phyloP scores from a whole-genome alignment of 2,888 invertebrate species.

The Eucera pruinosa region DNA sequence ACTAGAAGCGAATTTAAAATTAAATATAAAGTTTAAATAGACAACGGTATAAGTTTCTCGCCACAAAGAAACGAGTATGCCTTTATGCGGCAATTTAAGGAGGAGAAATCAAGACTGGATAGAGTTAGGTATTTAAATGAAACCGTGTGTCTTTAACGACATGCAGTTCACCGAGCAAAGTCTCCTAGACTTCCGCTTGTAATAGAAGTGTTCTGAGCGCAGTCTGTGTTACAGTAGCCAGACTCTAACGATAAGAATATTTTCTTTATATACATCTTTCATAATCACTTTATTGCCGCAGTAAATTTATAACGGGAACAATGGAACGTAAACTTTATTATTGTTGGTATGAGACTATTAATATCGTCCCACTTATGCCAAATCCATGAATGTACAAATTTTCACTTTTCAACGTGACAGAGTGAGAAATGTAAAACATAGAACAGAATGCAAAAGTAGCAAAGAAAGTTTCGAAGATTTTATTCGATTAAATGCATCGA shows the following conservation, averaged over 20 bases:
- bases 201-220: conserved; percentile 54
- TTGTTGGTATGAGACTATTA: not conserved
- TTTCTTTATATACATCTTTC: conserved; percentile 40
- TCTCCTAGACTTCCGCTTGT: conserved; percentile 47
- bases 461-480: too few relatives aligned
- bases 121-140: conserved; percentile 62
- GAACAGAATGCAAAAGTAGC: too few relatives aligned
- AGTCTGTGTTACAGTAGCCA: conserved; percentile 49
- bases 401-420: too few relatives aligned
- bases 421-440: too few relatives aligned
- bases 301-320: conserved; percentile 30
- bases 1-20: not conserved
- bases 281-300: conserved; percentile 5
- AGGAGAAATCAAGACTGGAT: conserved; percentile 57
- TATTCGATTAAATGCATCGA: too few relatives aligned
- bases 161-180: conserved; percentile 53
- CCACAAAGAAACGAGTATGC: conserved; percentile 7
- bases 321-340: not conserved
- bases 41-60: not conserved
- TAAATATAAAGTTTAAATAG: conserved; percentile 22
- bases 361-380: too few relatives aligned
- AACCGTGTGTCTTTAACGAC: conserved; percentile 66
- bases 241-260: conserved; percentile 39
- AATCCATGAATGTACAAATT: too few relatives aligned
- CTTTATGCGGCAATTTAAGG: conserved; percentile 34